phyloP scores from a whole-genome alignment of 1,140 invertebrate genomes.

The Sarcophaga peregrina region DNA sequence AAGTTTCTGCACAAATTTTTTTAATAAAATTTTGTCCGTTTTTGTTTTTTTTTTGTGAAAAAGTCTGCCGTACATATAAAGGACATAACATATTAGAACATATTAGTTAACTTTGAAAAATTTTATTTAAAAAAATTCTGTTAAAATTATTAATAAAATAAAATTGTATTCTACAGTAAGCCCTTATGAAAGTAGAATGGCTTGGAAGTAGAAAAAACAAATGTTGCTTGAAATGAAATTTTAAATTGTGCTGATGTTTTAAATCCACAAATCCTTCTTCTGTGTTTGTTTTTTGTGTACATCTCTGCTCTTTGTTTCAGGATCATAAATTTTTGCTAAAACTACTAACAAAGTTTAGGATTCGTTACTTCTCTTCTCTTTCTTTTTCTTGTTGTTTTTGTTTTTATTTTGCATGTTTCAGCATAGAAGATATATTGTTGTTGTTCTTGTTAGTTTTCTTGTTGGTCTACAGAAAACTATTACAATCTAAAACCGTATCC shows the following conservation, averaged over 20 bases:
- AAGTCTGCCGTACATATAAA: no score
- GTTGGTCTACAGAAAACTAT: neutral
- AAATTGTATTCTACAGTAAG: neutral
- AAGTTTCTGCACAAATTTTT: no score
- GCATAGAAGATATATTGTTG: neutral
- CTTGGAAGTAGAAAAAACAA: neutral
- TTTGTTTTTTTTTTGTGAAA: no score
- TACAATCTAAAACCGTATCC: neutral
- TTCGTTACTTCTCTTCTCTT: no score
- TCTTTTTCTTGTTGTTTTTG: no score
- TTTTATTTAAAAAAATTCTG: neutral
- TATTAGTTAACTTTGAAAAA: neutral
- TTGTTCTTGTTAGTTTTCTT: neutral
- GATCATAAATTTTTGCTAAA: conserved; percentile 19
- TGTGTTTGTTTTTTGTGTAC: no score
- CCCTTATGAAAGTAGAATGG: neutral
- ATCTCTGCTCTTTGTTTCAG: neutral
- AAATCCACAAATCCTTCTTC: conserved; percentile 19
- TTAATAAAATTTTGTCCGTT: no score
- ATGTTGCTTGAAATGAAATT: neutral
- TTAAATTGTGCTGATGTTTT: conserved; percentile 18
- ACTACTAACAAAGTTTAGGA: conserved; percentile 16
- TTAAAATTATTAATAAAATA: neutral
- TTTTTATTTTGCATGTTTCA: neutral
- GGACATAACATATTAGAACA: no score